phyloP scores from a whole-genome alignment of 2,113 vertebrate species.

The Origma solitaria region DNA sequence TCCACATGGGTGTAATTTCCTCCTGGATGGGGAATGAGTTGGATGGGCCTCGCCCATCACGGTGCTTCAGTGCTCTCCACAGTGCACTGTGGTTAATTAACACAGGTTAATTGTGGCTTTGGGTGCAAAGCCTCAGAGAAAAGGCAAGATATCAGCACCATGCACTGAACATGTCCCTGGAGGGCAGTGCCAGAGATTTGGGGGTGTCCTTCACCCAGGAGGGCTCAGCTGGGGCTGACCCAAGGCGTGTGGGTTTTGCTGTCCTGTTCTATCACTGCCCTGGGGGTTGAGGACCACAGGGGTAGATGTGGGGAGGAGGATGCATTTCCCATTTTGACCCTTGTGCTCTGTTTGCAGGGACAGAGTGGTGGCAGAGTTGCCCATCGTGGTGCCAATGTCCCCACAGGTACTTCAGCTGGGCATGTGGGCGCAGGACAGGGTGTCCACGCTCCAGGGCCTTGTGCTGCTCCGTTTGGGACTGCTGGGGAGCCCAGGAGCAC shows the following conservation, averaged over 20 bases:
- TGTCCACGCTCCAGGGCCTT: not conserved
- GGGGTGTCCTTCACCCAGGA: not conserved
- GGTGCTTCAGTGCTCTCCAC: not conserved
- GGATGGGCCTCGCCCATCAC: not conserved
- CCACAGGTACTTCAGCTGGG: conserved; percentile 21
- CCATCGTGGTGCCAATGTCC: not conserved
- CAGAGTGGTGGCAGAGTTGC: not conserved
- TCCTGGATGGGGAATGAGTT: not conserved
- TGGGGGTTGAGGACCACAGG: not conserved
- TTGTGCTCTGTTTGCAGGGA: conserved; percentile 29
- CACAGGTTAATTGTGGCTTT: accelerated
- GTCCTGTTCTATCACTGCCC: not conserved
- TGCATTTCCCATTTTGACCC: not conserved
- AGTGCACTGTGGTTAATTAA: no score
- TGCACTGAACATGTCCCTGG: not conserved
- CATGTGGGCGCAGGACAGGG: accelerated
- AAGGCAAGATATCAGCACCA: not conserved
- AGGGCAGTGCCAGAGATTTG: not conserved
- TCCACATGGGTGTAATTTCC: accelerated
- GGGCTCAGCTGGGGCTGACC: not conserved
- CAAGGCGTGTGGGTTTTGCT: not conserved
- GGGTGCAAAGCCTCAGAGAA: not conserved
- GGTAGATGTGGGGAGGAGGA: not conserved
- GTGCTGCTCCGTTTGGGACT: not conserved
- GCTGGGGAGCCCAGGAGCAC: not conserved